Evolutionary conservation across 1,140 invertebrate genomes (phyloP).

Genomic region (Aphelinus certus): DNA sequence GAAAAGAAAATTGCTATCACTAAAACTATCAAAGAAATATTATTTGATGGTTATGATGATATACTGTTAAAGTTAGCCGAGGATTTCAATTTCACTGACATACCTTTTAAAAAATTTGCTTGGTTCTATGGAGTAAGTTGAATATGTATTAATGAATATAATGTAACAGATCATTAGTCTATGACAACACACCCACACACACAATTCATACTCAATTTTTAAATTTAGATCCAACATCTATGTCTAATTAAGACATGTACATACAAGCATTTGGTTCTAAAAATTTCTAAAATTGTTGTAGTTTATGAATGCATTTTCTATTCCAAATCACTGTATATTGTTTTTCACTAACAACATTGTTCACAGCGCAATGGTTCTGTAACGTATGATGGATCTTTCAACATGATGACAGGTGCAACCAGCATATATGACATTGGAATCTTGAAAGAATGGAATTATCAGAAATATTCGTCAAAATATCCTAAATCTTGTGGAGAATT

Average conservation of each 20-base stretch:
- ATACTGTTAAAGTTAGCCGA: constrained; percentile 70
- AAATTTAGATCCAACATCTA: no score
- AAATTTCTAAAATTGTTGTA: no score
- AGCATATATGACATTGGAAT: constrained; percentile 73
- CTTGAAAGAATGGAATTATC: constrained; percentile 75
- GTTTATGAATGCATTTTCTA: background rate
- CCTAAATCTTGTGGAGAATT: constrained; percentile 71
- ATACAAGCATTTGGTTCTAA: no score
- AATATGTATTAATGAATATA: constrained; percentile 2
- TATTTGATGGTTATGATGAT: constrained; percentile 83
- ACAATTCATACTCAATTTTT: no score
- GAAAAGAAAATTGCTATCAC: constrained; percentile 70
- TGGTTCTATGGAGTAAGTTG: constrained; percentile 75
- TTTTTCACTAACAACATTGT: background rate
- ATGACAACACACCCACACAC: no score
- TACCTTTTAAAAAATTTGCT: constrained; percentile 78
- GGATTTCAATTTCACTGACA: constrained; percentile 67
- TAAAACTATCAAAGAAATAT: constrained; percentile 72
- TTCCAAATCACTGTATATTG: constrained; percentile 3
- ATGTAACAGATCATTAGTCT: no score
- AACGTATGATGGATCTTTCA: constrained; percentile 78
- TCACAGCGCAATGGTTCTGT: constrained; percentile 74
- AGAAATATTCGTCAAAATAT: constrained; percentile 68
- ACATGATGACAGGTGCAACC: constrained; percentile 75
- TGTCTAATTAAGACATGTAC: no score